Evolutionary conservation across 2,113 vertebrate genomes (phyloP).

Genomic region (Cebus imitator): DNA sequence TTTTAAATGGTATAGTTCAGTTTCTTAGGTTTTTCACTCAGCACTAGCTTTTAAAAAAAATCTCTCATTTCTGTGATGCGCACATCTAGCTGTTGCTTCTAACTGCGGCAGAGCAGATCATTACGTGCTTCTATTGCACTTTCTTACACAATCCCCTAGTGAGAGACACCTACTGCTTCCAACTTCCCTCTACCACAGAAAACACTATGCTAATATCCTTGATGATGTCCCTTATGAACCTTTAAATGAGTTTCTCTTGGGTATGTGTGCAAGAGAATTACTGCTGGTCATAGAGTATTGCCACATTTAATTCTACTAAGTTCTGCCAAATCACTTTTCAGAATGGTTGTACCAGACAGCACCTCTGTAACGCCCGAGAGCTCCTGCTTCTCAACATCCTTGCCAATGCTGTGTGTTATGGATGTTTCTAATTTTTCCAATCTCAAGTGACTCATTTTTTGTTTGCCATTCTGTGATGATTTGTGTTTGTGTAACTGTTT

Average conservation of each 20-base stretch:
- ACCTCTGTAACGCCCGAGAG: background rate
- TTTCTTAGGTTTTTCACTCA: constrained; percentile 13
- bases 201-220: background rate
- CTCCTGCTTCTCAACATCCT: background rate
- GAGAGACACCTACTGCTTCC: background rate
- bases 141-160: background rate
- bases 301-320: background rate
- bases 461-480: background rate
- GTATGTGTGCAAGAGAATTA: background rate
- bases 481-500: background rate
- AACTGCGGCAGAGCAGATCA: background rate
- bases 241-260: background rate
- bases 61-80: background rate
- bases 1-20: background rate
- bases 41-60: background rate
- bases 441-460: background rate
- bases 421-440: background rate
- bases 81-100: background rate
- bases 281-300: background rate
- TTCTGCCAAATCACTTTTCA: background rate
- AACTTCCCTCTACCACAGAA: background rate
- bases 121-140: background rate
- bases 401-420: background rate
- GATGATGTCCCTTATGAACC: background rate
- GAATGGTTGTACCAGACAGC: background rate